Evolutionary conservation across 2,113 vertebrate genomes (phyloP).

Genomic region (Amblyopsis rosae): DNA sequence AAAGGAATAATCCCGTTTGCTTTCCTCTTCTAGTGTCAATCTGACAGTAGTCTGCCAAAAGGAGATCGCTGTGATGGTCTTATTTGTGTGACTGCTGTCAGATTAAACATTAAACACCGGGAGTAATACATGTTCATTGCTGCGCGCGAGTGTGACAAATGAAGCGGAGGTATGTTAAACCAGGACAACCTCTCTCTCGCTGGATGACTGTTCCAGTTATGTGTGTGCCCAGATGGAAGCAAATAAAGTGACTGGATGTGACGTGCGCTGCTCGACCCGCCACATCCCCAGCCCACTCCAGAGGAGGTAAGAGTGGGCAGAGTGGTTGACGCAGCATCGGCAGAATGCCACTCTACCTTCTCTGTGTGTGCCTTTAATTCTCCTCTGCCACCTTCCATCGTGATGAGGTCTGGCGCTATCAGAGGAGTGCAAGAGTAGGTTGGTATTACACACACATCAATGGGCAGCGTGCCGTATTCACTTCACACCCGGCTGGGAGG

Average conservation of each 20-base stretch:
- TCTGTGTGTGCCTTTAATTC: conserved; percentile 19
- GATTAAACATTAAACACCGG: no score
- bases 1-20: no score
- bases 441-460: conserved; percentile 24
- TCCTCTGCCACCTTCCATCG: conserved; percentile 22
- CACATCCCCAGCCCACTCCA: conserved; percentile 40
- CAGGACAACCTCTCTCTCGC: no score
- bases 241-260: background rate
- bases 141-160: no score
- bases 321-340: conserved; percentile 47
- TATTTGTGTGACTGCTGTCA: no score
- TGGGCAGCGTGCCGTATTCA: conserved; percentile 16
- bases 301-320: conserved; percentile 49
- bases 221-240: background rate
- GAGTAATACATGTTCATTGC: no score
- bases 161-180: no score
- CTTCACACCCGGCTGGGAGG: conserved; percentile 39
- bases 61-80: no score
- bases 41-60: no score
- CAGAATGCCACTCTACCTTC: conserved; percentile 32
- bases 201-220: background rate
- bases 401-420: conserved; percentile 28
- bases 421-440: conserved; percentile 35
- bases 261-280: conserved; percentile 17
- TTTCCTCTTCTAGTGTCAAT: no score